A percentile compares a stretch with the other conserved stretches of the same genome.
Evolutionary conservation across 2,888 invertebrate genomes (phyloP).

Genomic region (Dryococelus australis): DNA sequence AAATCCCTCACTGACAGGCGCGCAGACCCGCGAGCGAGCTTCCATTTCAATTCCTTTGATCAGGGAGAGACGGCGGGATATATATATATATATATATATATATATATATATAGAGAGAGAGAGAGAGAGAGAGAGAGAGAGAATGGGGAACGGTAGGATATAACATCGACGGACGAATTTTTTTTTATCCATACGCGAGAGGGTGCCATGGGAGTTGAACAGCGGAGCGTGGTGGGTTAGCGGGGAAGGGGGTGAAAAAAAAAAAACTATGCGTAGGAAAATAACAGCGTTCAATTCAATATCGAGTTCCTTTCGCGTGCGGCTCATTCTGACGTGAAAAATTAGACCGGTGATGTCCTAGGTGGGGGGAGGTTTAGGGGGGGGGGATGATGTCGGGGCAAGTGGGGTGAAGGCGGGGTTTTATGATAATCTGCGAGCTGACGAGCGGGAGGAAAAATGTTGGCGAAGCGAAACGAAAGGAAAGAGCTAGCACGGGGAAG

Average conservation of each 20-base stretch:
- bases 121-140: not conserved
- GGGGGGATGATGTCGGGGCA: not conserved
- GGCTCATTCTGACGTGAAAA: slow-evolving; percentile 16
- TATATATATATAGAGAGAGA: too few relatives aligned
- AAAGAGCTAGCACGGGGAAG: not conserved
- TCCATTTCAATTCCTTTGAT: slow-evolving; percentile 10
- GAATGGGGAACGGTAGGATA: not conserved
- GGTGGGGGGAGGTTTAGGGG: not conserved
- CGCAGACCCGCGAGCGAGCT: not conserved
- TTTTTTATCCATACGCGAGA: slow-evolving; percentile 1
- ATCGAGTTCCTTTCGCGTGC: not conserved
- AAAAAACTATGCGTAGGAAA: not conserved
- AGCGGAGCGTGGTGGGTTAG: not conserved
- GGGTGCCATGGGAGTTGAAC: not conserved
- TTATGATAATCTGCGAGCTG: slow-evolving; percentile 16
- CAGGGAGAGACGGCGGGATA: not conserved
- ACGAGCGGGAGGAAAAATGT: slow-evolving; percentile 3
- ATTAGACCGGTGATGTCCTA: not conserved
- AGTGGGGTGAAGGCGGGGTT: not conserved
- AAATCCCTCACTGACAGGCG: not conserved
- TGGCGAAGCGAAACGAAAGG: slow-evolving; percentile 1
- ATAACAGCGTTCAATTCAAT: slow-evolving; percentile 10
- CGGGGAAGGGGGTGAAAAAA: not conserved
- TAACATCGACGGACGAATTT: not conserved
- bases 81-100: too few relatives aligned